phyloP scores from a whole-genome alignment of 2,797 vertebrate genomes.

The Paguma larvata region DNA sequence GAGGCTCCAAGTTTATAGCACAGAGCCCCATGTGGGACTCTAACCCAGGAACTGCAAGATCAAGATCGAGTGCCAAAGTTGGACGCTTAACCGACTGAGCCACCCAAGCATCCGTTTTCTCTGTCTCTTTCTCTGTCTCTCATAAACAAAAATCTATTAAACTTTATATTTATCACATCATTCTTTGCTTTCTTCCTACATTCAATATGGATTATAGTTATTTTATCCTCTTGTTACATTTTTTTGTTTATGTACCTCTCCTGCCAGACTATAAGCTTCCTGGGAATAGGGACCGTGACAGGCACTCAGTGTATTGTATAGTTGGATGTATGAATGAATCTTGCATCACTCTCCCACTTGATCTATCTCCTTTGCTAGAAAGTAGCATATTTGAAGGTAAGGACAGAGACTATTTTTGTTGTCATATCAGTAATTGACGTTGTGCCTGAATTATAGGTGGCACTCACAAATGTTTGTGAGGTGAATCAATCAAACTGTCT shows the following conservation, averaged over 20 bases:
- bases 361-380: not conserved
- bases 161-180: not conserved
- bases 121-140: not conserved
- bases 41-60: no score
- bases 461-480: not conserved
- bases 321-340: not conserved
- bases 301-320: not conserved
- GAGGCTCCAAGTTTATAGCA: no score
- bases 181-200: not conserved
- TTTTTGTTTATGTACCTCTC: not conserved
- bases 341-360: not conserved
- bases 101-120: not conserved
- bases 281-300: not conserved
- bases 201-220: not conserved
- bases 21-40: no score
- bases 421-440: not conserved
- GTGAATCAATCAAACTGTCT: not conserved
- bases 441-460: not conserved
- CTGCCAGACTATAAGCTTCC: not conserved
- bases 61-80: no score
- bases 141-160: not conserved
- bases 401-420: not conserved
- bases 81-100: no score
- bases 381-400: not conserved
- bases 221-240: not conserved